phyloP scores from a whole-genome alignment of 2,113 vertebrate genomes.

The Hydrochoerus hydrochaeris region DNA sequence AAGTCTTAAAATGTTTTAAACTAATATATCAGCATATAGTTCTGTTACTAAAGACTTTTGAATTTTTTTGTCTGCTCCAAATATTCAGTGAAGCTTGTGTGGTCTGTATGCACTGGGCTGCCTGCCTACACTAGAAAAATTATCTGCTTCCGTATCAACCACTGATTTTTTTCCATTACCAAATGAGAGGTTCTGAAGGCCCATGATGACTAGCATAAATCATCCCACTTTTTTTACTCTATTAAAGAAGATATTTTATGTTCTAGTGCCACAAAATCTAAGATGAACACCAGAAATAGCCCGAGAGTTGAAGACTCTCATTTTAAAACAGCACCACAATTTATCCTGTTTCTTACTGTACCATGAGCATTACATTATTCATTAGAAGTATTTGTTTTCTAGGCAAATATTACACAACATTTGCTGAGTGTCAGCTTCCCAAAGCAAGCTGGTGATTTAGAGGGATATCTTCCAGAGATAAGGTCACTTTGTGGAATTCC shows the following conservation, averaged over 20 bases:
- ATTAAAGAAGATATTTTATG: conserved; percentile 78
- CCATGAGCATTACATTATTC: conserved; percentile 83
- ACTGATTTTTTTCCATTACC: conserved; percentile 70
- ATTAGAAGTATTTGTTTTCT: conserved; percentile 78
- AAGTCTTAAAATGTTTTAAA: conserved; percentile 47
- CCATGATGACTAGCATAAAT: conserved; percentile 71
- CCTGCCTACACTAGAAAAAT: conserved; percentile 74
- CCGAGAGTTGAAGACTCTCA: conserved; percentile 69
- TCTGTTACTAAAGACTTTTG: conserved; percentile 20
- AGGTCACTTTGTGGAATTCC: conserved; percentile 82
- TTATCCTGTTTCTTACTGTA: conserved; percentile 76
- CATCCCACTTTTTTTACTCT: conserved; percentile 73
- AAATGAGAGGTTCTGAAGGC: conserved; percentile 73
- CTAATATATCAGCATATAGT: not conserved
- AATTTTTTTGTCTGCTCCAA: not conserved
- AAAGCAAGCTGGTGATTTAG: conserved; percentile 64
- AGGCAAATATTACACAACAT: conserved; percentile 70
- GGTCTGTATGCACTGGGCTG: conserved; percentile 58
- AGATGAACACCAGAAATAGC: conserved; percentile 77
- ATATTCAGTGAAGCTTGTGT: conserved; percentile 42
- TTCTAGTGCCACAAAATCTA: conserved; percentile 74
- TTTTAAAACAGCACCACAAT: conserved; percentile 79
- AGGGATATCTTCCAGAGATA: conserved; percentile 72
- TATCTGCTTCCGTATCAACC: conserved; percentile 70
- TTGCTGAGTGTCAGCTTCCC: conserved; percentile 62